Percentiles rank a stretch among this genome's conserved stretches.
These are phyloP conservation scores for Erpornis zantholeuca DNA, from an alignment of 2,113 vertebrate species.

Conservation along the genomic window DNA sequence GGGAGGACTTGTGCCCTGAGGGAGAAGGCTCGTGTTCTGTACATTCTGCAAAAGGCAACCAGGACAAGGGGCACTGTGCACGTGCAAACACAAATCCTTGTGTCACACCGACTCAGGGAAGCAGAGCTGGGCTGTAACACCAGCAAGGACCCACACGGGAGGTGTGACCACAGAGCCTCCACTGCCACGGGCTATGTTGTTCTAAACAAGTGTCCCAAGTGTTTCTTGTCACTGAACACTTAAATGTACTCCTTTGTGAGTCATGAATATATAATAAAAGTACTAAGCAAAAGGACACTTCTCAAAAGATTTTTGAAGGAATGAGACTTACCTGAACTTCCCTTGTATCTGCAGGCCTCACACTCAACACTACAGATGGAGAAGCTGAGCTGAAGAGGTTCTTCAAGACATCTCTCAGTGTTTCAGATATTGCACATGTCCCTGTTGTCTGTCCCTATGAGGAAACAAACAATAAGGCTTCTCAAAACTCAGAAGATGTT, in stretches of 20 bases:
- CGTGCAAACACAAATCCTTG: not conserved
- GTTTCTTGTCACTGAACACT: not conserved
- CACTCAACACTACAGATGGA: slow-evolving; percentile 83
- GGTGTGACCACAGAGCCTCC: not conserved
- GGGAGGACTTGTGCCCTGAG: slow-evolving; percentile 82
- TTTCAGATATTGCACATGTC: slow-evolving; percentile 47
- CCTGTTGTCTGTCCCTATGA: slow-evolving; percentile 59
- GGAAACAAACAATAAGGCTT: not conserved
- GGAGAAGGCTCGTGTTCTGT: slow-evolving; percentile 20
- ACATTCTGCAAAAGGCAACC: slow-evolving; percentile 68
- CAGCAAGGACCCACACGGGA: not conserved
- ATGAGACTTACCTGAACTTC: slow-evolving; percentile 77
- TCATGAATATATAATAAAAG: not conserved
- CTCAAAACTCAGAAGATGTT: not conserved
- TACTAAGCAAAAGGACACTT: not conserved
- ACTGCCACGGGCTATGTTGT: not conserved
- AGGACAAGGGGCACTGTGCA: not conserved
- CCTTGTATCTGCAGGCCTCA: slow-evolving; percentile 71
- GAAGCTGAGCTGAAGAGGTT: slow-evolving; percentile 76
- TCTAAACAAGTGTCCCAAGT: not conserved
- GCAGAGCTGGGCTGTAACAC: not conserved
- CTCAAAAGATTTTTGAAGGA: not conserved
- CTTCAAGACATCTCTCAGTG: slow-evolving; percentile 74
- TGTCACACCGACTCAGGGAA: not conserved
- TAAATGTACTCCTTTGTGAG: not conserved